Conservation (phyloP, 2,888 invertebrate species). For the Oligia strigilis region DNA sequence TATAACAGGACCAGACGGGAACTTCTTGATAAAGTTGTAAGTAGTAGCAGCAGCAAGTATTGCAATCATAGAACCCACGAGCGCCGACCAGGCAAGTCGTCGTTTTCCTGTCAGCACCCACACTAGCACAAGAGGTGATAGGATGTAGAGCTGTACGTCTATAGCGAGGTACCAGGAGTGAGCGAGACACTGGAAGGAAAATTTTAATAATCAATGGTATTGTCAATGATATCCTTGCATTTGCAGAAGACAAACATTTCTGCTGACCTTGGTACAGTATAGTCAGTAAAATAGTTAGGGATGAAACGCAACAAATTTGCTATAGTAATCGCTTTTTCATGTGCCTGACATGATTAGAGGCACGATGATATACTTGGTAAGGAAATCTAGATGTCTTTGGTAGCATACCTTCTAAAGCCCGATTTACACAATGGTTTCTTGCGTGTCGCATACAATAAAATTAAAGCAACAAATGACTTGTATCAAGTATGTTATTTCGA, state of each 20-base stretch:
- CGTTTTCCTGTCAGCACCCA: constrained; percentile 76
- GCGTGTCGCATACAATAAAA: background rate
- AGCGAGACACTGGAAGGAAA: constrained; percentile 77
- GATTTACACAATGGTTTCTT: background rate
- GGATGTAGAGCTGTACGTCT: constrained; percentile 81
- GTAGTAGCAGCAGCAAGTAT: constrained; percentile 70
- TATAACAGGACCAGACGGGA: constrained; percentile 68
- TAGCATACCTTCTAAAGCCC: background rate
- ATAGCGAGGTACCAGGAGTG: constrained; percentile 84
- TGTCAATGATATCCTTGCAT: background rate
- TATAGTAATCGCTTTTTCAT: background rate
- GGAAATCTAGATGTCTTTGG: background rate
- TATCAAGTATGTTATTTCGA: background rate
- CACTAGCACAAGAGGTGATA: constrained; percentile 80
- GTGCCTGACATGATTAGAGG: background rate
- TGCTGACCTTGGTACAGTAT: background rate
- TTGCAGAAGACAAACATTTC: background rate
- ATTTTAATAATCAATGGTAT: background rate
- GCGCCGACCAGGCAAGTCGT: constrained; percentile 73
- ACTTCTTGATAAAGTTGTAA: constrained; percentile 74
- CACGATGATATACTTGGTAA: background rate
- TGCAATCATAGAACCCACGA: constrained; percentile 67
- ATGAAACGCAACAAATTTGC: background rate
- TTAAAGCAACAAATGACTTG: background rate
- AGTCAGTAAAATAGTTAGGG: background rate